Base-by-base conservation (phyloP, 1,140 invertebrate genomes). In the Scylla paramamosain region DNA sequence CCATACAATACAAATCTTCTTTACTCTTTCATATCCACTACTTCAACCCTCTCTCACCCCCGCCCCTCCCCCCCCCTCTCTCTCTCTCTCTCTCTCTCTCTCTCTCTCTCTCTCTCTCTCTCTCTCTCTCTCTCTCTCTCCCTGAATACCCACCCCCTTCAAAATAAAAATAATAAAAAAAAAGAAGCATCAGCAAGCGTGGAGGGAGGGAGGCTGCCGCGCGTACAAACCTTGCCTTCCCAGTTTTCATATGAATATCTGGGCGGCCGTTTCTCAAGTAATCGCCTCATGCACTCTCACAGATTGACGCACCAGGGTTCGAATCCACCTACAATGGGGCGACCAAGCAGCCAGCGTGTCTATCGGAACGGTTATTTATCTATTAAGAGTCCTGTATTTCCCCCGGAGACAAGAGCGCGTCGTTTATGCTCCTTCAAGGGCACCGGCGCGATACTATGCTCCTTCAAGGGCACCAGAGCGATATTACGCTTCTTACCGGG, bases 281-380 rank as follows among this genome's bases (percentile, higher is more conserved):
- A 89, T 89, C 87, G 87, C 32, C 87, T 45, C 87, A 31, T 89
- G 87, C 87, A 89, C 87, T 89, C 87, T 89, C 45, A 3, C 28
- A 6, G 87, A 89, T 89, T 89, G 87, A 89, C 87, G 32, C 29
- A 16, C 7, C 32, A 16, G 87, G 29, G 0, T 31, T 86, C 28
- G 39, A 39, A 39, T 10, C 29, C 20, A 4, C 87, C 87, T 89
- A 89, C 87, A 89, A 89, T 89, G 32, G 87, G 7, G 87, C 87
- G 32, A 6, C 87, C 32, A 14, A n/a, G 12, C 4, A 31, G 83
- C n/a, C n/a, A 4, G 31, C 39, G 87, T 89, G 29, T 89, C 87
- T 89, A 89, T 89, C 46, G 87, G 87, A 31, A n/a, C n/a, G 87
- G 29, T 89, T 89, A 89, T 89, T 48, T 89, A 89, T 89, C 87